Percentiles rank a stretch among this genome's conserved stretches.
These are phyloP conservation scores for Gallirallus australis DNA, from an alignment of 2,797 vertebrate species.

Conservation along the genomic window DNA sequence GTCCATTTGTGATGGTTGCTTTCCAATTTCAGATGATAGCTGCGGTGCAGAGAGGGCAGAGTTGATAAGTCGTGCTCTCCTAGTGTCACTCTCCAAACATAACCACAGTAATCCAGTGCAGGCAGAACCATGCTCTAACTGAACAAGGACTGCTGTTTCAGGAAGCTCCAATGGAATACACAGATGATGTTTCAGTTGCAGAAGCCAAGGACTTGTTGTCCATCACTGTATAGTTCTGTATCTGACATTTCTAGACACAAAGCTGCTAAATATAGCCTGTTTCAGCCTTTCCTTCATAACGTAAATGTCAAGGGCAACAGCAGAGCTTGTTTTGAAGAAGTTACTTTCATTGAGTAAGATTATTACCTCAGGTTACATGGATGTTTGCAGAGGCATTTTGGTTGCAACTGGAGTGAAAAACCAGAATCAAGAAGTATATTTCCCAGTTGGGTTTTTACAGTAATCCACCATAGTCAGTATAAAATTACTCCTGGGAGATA, in stretches of 20 bases:
- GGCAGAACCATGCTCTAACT: neutral
- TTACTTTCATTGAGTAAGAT: neutral
- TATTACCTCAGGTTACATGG: neutral
- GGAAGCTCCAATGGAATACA: neutral
- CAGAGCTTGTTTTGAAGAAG: neutral
- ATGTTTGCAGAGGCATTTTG: neutral
- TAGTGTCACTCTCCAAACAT: neutral
- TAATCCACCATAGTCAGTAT: neutral
- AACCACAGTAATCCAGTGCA: neutral
- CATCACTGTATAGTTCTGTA: neutral
- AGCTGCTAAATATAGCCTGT: neutral
- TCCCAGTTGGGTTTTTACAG: neutral
- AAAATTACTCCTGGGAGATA: neutral
- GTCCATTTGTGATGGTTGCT: neutral
- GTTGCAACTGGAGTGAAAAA: neutral
- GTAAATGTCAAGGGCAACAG: neutral
- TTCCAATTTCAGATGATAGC: neutral
- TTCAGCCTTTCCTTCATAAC: neutral
- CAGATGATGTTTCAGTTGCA: neutral
- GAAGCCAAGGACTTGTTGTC: neutral
- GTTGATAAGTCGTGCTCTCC: neutral
- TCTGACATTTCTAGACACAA: neutral
- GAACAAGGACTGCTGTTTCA: neutral
- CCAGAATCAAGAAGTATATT: neutral
- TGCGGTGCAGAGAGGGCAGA: neutral